Base-by-base conservation (phyloP, 2,797 vertebrate genomes). In the Agapornis canus region DNA sequence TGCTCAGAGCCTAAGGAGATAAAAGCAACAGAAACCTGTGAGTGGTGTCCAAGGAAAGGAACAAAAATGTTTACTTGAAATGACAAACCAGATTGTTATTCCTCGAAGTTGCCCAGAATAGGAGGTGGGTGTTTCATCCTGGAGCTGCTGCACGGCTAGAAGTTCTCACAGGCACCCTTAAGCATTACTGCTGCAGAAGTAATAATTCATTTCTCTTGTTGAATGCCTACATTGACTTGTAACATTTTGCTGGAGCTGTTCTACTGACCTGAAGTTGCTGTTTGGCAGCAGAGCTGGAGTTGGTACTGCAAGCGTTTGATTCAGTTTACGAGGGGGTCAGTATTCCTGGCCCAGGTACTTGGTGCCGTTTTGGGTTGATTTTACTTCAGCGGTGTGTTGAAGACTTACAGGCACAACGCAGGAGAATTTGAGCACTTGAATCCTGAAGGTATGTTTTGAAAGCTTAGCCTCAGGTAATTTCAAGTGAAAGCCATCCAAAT, bases 11-110 rank as follows among this genome's bases (percentile, higher is more conserved):
- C 29, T 8, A 37, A 61, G 80, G 80, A 92, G 76, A 61, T 61
- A 89, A 90, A 90, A 92, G 66, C 47, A 88, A 42, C 29, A 89
- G 40, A 79, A 96, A 90, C 40, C 82, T 63, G 39, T 68, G 82
- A 89, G 43, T 61, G 11, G 11, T 72, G 63, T 86, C 59, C 21
- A 80, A 76, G 85, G 75, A 86, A 77, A 54, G 26, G 51, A 89
- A 49, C 35, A 42, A 31, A 80, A 64, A 11, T 10, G 6, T 89
- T 82, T 40, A 23, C 11, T 64, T 78, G 35, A 42, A 65, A 29
- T 59, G 14, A 47, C 61, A 60, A 60, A 73, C 16, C 17, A 63
- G 51, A 52, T 59, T 88, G 61, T 32, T 82, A 59, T n/a, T 79
- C 27, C 66, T 90, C 76, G 70, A 78, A 73, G 48, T 68, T 90